A percentile compares a stretch with the other conserved stretches of the same genome.
phyloP scores from a whole-genome alignment of 2,113 vertebrate species.

The Rhynchomys soricoides region DNA sequence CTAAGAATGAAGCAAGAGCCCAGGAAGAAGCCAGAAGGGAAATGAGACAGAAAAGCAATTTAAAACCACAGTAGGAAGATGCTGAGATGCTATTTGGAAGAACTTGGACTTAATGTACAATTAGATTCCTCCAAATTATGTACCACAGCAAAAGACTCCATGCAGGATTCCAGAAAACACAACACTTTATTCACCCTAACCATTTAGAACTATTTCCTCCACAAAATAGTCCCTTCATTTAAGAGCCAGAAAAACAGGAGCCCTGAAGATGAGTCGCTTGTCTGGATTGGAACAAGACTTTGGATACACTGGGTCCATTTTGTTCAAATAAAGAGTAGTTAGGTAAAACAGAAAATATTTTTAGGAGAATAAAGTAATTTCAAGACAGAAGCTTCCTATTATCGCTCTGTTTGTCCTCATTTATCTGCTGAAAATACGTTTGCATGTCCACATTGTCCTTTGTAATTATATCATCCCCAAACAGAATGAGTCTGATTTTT shows the following conservation, averaged over 20 bases:
- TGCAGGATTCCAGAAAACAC: background rate
- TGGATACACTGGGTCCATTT: background rate
- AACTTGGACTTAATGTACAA: background rate
- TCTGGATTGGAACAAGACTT: background rate
- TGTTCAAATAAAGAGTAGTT: background rate
- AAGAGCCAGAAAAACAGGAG: background rate
- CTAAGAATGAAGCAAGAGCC: background rate
- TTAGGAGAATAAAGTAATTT: conserved; percentile 51
- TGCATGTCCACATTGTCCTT: conserved; percentile 8
- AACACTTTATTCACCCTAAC: background rate
- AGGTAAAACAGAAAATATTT: background rate
- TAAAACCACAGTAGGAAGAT: background rate
- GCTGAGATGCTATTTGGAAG: background rate
- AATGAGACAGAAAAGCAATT: background rate
- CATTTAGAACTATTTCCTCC: background rate
- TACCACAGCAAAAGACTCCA: background rate
- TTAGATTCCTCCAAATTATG: background rate
- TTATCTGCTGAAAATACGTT: background rate
- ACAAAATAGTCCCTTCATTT: background rate
- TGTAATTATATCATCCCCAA: background rate
- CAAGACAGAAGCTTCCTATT: background rate
- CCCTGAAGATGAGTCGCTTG: background rate
- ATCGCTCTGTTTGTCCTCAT: background rate
- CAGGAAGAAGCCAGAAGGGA: background rate
- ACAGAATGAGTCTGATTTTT: background rate